A percentile compares a stretch with the other conserved stretches of the same genome.
phyloP scores from a whole-genome alignment of 2,888 invertebrate genomes.

The Hirtodrosophila cameraria region DNA sequence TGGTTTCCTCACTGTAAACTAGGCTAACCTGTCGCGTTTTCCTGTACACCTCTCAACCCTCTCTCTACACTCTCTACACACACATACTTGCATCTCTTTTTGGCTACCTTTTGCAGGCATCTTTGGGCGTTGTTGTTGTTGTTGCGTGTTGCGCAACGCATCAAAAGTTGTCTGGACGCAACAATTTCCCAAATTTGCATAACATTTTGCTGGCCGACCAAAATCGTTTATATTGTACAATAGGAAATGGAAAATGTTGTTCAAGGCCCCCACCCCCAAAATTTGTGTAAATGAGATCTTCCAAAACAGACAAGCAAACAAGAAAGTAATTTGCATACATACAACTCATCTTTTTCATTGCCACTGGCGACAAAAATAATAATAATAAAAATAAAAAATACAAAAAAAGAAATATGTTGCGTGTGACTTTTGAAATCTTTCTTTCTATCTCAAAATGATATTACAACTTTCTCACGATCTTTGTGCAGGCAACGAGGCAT shows the following conservation, averaged over 20 bases:
- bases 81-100: not conserved
- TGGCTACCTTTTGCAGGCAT: slow-evolving; percentile 25
- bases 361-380: slow-evolving; percentile 13
- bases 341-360: slow-evolving; percentile 24
- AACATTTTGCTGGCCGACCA: slow-evolving; percentile 38
- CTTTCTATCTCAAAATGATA: slow-evolving; percentile 15
- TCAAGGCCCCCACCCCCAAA: not conserved
- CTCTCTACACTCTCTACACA: not conserved
- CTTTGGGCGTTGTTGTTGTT: slow-evolving; percentile 42
- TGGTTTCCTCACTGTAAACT: slow-evolving; percentile 48
- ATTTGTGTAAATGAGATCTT: slow-evolving; percentile 2
- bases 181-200: slow-evolving; percentile 60
- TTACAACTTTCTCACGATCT: slow-evolving; percentile 48
- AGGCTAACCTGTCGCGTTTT: slow-evolving; percentile 50
- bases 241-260: slow-evolving; percentile 49
- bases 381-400: too few species aligned
- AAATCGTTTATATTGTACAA: slow-evolving; percentile 53
- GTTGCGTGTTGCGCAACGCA: slow-evolving; percentile 52
- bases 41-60: not conserved
- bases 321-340: slow-evolving; percentile 48
- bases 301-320: slow-evolving; percentile 9
- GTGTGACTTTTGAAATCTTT: slow-evolving; percentile 48
- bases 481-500: slow-evolving; percentile 28
- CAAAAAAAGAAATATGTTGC: slow-evolving; percentile 23
- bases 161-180: slow-evolving; percentile 34